Percentiles rank a stretch among this genome's conserved stretches.
phyloP scores from a whole-genome alignment of 2,113 vertebrate species.

The Rhineura floridana region DNA sequence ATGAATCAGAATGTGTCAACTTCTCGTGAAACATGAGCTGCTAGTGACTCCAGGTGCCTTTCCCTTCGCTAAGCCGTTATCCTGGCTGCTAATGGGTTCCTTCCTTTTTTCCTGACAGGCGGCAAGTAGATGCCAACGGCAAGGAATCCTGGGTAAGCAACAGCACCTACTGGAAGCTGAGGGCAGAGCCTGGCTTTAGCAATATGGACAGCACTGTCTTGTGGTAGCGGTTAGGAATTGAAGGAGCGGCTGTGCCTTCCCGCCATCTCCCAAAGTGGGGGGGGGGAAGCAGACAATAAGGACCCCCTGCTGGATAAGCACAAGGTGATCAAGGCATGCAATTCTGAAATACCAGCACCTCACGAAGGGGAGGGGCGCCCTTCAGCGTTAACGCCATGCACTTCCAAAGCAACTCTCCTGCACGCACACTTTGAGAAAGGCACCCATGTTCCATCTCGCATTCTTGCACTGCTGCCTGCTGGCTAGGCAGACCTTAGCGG shows the following conservation, averaged over 20 bases:
- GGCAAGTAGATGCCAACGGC: conserved; percentile 76
- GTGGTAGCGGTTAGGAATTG: conserved; percentile 78
- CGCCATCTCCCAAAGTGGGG: conserved; percentile 9
- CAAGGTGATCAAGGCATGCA: conserved; percentile 17
- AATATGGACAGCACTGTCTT: conserved; percentile 84
- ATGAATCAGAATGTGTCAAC: no score
- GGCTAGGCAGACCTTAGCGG: conserved; percentile 17
- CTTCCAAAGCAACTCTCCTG: conserved; percentile 15
- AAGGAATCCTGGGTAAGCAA: conserved; percentile 88
- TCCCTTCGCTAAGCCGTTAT: not conserved
- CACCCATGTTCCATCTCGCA: not conserved
- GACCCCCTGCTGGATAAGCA: not conserved
- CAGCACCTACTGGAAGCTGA: conserved; percentile 88
- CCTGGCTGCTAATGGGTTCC: not conserved
- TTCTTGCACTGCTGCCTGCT: conserved; percentile 23
- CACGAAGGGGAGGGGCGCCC: not conserved
- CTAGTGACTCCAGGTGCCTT: not conserved
- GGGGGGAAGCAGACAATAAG: conserved; percentile 1
- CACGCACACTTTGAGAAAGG: not conserved
- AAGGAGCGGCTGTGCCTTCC: conserved; percentile 26
- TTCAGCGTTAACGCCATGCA: not conserved
- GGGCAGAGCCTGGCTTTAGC: conserved; percentile 84
- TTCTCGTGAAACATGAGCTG: not conserved
- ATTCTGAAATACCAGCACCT: conserved; percentile 16
- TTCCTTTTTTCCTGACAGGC: conserved; percentile 60